A percentile compares a stretch with the other conserved stretches of the same genome.
Conservation (phyloP, 2,113 vertebrate species). For the Ranitomeya variabilis region DNA sequence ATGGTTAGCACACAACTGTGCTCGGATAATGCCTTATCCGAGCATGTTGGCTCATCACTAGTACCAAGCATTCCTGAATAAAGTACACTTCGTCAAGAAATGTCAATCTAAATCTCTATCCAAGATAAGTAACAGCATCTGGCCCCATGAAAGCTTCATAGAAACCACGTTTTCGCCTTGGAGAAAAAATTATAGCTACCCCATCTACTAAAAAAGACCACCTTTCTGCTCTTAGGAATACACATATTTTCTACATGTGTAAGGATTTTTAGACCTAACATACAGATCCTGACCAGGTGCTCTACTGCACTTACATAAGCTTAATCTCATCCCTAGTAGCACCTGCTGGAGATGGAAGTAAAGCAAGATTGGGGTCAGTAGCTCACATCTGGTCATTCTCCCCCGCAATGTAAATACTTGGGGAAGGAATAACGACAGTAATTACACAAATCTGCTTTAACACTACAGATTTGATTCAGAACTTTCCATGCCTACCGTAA, state of each 20-base stretch:
- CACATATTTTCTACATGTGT: not conserved
- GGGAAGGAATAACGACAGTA: not conserved
- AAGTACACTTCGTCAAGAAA: not conserved
- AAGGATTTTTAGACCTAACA: not conserved
- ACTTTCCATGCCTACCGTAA: not conserved
- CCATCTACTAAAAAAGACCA: not conserved
- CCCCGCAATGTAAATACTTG: not conserved
- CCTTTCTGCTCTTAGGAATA: not conserved
- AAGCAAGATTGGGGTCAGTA: not conserved
- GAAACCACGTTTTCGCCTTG: not conserved
- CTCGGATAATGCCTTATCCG: not conserved
- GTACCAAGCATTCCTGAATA: not conserved
- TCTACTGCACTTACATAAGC: not conserved
- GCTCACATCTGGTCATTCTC: not conserved
- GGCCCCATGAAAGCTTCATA: not conserved
- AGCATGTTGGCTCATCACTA: not conserved
- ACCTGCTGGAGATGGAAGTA: not conserved
- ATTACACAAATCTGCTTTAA: not conserved
- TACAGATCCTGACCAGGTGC: not conserved
- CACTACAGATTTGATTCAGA: not conserved
- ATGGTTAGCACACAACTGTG: too few species aligned
- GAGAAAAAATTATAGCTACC: not conserved
- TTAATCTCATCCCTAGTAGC: not conserved
- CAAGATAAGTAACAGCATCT: too few species aligned
- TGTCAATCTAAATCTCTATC: too few species aligned